Base-by-base conservation (phyloP, 2,888 invertebrate species). In the Cheilosia vulpina region DNA sequence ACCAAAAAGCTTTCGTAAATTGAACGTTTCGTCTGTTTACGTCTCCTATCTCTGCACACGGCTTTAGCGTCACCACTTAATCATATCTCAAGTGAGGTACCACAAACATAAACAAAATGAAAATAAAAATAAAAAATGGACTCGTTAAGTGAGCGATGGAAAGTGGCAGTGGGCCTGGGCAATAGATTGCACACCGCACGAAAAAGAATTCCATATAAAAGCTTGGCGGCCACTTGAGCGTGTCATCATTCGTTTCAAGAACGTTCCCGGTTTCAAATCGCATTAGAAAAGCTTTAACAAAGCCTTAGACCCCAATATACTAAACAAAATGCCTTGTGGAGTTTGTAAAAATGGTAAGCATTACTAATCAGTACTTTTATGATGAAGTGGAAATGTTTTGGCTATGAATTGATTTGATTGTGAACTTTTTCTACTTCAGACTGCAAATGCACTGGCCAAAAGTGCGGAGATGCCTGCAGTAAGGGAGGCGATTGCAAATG, bases 311-410 rank as follows among this genome's bases (percentile, higher is more conserved):
- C 62, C 3, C 9, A 65, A 34, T 27, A 15, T 19, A 68, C 72
- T 50, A 73, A 83, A n/a, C 73, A 68, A 79, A 69, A 84, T 84
- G 83, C 83, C 83, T 31, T 84, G 83, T 60, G 79, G 83, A 41
- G 47, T 38, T 84, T 79, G 79, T 69, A 84, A 84, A 31, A 65
- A 50, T 53, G 83, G 83, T 84, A 52, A 84, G 83, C 13, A 1
- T 3, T 60, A 31, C n/a, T 15, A 15, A 47, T 24, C 11, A 58
- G 11, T 6, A 17, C 13, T 50, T 7, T 41, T 50, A 43, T 60
- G 43, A 27, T 41, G 15, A 17, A 53, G 15, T 50, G 13, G 27
- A 24, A 47, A 17, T 50, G 2, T 31, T 15, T 31, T 19, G 27
- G 53, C 19, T 17, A 15, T 47, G 17, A 3, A 7, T 34, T 38